Percentiles rank a stretch among this genome's conserved stretches.
Evolutionary conservation across 2,797 vertebrate genomes (phyloP).

Genomic region (Petrocephalus sullivani): DNA sequence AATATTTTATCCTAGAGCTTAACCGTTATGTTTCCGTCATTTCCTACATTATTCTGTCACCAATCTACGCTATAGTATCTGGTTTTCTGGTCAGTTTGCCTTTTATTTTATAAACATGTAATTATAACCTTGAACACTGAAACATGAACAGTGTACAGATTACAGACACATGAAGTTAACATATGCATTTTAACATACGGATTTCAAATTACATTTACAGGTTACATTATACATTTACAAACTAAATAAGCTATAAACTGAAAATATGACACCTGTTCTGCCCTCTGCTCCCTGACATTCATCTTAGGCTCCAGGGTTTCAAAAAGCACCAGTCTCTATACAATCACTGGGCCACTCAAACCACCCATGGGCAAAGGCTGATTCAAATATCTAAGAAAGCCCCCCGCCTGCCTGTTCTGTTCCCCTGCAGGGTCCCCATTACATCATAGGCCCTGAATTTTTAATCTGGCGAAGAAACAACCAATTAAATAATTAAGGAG

Average conservation of each 20-base stretch:
- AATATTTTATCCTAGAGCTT: neutral
- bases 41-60: neutral
- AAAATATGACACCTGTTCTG: neutral
- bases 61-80: neutral
- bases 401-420: neutral
- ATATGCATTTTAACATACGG: neutral
- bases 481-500: slow-evolving; percentile 47
- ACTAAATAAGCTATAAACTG: slow-evolving; percentile 1
- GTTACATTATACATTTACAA: neutral
- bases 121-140: neutral
- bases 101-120: slow-evolving; percentile 1
- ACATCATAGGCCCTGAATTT: slow-evolving; percentile 62
- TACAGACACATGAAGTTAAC: neutral
- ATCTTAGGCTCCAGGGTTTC: neutral
- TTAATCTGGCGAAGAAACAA: slow-evolving; percentile 52
- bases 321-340: neutral
- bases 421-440: slow-evolving; percentile 36
- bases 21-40: neutral
- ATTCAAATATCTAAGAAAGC: neutral
- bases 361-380: neutral
- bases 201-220: neutral
- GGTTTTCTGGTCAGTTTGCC: neutral
- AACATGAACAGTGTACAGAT: neutral
- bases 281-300: neutral
- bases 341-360: neutral